These are phyloP conservation scores for Aplidium turbinatum DNA, from an alignment of 23 tunicate species.

Conservation along the genomic window DNA sequence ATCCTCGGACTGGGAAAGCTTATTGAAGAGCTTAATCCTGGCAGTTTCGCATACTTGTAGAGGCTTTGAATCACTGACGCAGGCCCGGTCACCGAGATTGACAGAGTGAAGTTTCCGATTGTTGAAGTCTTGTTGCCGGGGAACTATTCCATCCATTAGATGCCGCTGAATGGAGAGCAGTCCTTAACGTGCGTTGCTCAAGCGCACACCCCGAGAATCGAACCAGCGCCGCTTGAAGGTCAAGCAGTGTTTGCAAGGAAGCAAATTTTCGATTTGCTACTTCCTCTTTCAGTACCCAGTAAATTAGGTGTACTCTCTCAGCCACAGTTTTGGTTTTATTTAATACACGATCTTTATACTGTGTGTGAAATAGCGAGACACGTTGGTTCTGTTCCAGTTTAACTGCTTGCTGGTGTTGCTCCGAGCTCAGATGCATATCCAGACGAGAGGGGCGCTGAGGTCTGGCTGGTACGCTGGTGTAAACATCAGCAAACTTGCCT, in stretches of 20 bases:
- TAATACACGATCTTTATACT: conserved; percentile 13
- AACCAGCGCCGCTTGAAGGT: too few species aligned
- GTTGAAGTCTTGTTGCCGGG: too few species aligned
- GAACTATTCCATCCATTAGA: too few species aligned
- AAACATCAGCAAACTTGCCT: conserved; percentile 26
- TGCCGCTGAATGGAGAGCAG: too few species aligned
- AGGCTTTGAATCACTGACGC: too few species aligned
- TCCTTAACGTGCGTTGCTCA: too few species aligned
- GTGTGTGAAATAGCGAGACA: conserved; percentile 9
- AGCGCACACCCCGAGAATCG: too few species aligned
- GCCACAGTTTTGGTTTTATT: conserved; percentile 16
- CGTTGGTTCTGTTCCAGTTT: conserved; percentile 3
- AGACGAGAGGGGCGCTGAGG: conserved; percentile 21
- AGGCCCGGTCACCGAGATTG: too few species aligned
- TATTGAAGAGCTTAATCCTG: too few species aligned
- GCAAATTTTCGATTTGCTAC: conserved; percentile 27
- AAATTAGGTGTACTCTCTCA: conserved; percentile 13
- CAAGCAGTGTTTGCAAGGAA: conserved; percentile 21
- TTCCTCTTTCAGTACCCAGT: conserved; percentile 20
- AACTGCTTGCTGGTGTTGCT: conserved; percentile 18
- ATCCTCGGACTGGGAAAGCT: too few species aligned
- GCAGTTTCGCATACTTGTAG: too few species aligned
- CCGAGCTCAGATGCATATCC: conserved; percentile 20
- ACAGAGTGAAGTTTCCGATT: too few species aligned
- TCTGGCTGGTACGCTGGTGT: conserved; percentile 32